Conservation (phyloP, 2,888 invertebrate genomes). For the Dicyrtomina minuta region DNA sequence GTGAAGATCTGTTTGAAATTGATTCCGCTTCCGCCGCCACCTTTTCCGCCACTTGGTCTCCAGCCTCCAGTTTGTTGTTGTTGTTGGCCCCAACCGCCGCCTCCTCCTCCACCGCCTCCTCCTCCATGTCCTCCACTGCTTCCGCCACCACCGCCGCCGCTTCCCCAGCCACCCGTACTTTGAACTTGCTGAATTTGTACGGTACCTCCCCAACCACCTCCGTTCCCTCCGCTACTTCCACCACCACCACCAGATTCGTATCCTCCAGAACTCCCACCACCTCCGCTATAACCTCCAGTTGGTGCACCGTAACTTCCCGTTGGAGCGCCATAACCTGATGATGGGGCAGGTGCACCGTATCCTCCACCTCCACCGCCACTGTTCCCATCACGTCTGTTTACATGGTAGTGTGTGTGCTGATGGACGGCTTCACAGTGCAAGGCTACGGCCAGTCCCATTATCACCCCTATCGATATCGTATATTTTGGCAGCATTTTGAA, state of each 20-base stretch:
- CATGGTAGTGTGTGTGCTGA: conserved; percentile 10
- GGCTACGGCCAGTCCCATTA: conserved; percentile 31
- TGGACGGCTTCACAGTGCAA: conserved; percentile 23
- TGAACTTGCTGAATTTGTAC: conserved; percentile 30
- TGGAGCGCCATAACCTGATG: neutral
- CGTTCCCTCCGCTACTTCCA: conserved; percentile 30
- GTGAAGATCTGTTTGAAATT: conserved; percentile 34
- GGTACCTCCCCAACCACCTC: conserved; percentile 25
- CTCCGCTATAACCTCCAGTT: conserved; percentile 29
- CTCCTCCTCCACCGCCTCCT: conserved; percentile 24
- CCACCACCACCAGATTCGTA: conserved; percentile 18
- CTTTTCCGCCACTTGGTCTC: conserved; percentile 30
- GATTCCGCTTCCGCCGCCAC: conserved; percentile 28
- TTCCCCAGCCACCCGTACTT: conserved; percentile 26
- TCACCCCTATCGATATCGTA: conserved; percentile 28
- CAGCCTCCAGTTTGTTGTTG: conserved; percentile 14
- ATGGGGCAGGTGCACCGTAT: conserved; percentile 5
- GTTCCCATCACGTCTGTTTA: conserved; percentile 27
- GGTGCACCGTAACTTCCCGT: conserved; percentile 10
- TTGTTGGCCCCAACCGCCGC: conserved; percentile 26
- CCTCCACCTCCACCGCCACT: conserved; percentile 18
- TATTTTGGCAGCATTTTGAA: conserved; percentile 28
- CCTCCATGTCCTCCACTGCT: conserved; percentile 31
- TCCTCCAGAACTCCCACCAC: conserved; percentile 17
- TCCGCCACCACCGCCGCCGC: conserved; percentile 24